These are phyloP conservation scores for Dipodomys merriami DNA, from an alignment of 2,113 vertebrate species.

Conservation along the genomic window DNA sequence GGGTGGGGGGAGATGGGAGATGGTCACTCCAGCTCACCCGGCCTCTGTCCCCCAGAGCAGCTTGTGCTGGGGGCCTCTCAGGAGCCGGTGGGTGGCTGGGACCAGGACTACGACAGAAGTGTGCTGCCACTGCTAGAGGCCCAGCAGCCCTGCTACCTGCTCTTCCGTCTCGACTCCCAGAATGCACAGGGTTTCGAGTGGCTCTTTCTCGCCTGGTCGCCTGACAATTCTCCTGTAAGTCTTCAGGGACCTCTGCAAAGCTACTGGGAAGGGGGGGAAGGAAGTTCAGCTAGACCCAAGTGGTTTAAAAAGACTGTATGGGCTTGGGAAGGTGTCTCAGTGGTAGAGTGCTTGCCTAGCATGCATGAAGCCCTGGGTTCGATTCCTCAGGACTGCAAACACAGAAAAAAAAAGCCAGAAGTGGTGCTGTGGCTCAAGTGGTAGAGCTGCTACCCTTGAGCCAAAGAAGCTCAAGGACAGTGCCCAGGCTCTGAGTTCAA, in stretches of 20 bases:
- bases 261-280: too few species aligned
- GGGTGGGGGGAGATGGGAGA: not conserved
- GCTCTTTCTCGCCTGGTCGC: slow-evolving; percentile 99
- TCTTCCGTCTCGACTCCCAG: slow-evolving; percentile 96
- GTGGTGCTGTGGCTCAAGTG: too few species aligned
- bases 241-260: not conserved
- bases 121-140: slow-evolving; percentile 94
- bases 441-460: too few species aligned
- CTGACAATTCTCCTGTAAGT: slow-evolving; percentile 97
- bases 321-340: too few species aligned
- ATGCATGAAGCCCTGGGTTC: too few species aligned
- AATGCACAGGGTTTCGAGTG: slow-evolving; percentile 98
- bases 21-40: slow-evolving; percentile 54
- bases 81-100: slow-evolving; percentile 93
- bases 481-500: too few species aligned
- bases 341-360: too few species aligned
- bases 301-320: not conserved
- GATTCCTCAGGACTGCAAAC: too few species aligned
- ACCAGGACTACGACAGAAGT: slow-evolving; percentile 93
- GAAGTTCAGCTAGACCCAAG: too few species aligned
- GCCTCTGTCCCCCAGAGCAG: slow-evolving; percentile 91
- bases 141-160: slow-evolving; percentile 95
- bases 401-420: too few species aligned
- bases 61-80: slow-evolving; percentile 94
- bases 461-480: too few species aligned